phyloP scores from a whole-genome alignment of 2,113 vertebrate species.

The Cyrtonyx montezumae region DNA sequence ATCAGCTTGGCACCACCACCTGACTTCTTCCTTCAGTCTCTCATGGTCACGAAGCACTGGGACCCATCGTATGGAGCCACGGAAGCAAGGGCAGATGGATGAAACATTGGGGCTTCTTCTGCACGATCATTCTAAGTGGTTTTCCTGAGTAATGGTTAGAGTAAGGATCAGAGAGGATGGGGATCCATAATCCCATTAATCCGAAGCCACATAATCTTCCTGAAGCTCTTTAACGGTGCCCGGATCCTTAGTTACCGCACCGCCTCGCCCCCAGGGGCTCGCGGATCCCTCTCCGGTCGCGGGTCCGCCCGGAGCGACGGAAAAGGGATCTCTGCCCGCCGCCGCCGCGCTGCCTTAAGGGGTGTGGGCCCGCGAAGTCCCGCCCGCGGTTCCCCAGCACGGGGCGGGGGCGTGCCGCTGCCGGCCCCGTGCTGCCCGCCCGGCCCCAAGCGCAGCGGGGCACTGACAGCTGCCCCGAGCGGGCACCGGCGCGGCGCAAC shows the following conservation, averaged over 20 bases:
- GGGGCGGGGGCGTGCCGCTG: slow-evolving; percentile 51
- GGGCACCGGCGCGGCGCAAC: slow-evolving; percentile 7
- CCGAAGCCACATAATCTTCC: slow-evolving; percentile 78
- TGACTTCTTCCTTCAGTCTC: background rate
- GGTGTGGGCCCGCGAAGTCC: background rate
- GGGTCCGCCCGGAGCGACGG: too few species aligned
- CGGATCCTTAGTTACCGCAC: slow-evolving; percentile 69
- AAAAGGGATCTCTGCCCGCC: background rate
- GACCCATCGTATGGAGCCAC: background rate
- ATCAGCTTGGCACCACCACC: too few species aligned
- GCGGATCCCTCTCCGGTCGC: too few species aligned
- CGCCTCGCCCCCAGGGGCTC: background rate
- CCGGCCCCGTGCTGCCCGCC: slow-evolving; percentile 26
- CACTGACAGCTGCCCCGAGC: slow-evolving; percentile 62
- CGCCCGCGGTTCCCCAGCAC: slow-evolving; percentile 53
- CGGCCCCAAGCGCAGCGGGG: slow-evolving; percentile 34
- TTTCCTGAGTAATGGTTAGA: slow-evolving; percentile 67
- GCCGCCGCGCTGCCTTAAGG: background rate
- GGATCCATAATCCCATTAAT: slow-evolving; percentile 75
- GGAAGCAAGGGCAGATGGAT: background rate
- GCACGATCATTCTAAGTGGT: slow-evolving; percentile 70
- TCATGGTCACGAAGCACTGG: background rate
- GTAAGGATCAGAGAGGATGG: slow-evolving; percentile 66
- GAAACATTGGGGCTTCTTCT: slow-evolving; percentile 52
- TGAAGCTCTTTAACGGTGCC: slow-evolving; percentile 76